These are phyloP conservation scores for Catagonus wagneri DNA, from an alignment of 2,113 vertebrate species.

Conservation along the genomic window DNA sequence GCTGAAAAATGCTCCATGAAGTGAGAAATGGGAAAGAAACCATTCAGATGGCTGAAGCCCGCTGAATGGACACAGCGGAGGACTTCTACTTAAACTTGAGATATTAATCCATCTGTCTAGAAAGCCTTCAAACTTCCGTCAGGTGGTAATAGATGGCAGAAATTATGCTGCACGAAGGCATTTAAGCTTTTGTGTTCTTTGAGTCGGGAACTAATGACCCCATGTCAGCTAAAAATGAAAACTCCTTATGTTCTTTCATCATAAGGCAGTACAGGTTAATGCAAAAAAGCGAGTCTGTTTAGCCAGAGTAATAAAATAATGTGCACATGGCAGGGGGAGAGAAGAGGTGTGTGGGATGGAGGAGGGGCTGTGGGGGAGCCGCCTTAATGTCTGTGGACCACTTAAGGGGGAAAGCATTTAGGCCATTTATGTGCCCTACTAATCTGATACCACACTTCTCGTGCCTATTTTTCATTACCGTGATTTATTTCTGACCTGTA, in stretches of 20 bases:
- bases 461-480: conserved; percentile 60
- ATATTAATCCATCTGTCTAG: conserved; percentile 88
- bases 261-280: conserved; percentile 85
- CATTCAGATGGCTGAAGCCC: conserved; percentile 87
- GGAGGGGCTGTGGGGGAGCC: conserved; percentile 53
- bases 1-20: conserved; percentile 91
- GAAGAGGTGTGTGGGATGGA: not conserved
- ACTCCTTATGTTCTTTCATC: conserved; percentile 86
- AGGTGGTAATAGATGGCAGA: conserved; percentile 89
- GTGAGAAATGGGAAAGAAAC: conserved; percentile 90
- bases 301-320: conserved; percentile 85
- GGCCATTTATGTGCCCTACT: not conserved
- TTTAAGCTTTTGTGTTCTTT: conserved; percentile 86
- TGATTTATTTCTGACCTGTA: conserved; percentile 79
- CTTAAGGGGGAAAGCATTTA: not conserved
- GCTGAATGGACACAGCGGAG: conserved; percentile 86
- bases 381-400: conserved; percentile 60
- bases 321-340: not conserved
- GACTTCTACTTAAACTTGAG: conserved; percentile 90
- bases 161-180: conserved; percentile 86
- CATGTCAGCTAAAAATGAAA: conserved; percentile 88
- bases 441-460: conserved; percentile 38
- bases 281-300: conserved; percentile 83
- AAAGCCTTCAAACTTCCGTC: conserved; percentile 85
- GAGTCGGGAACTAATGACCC: conserved; percentile 87